These are phyloP conservation scores for Globia sparganii DNA, from an alignment of 2,888 invertebrate species.

Conservation along the genomic window DNA sequence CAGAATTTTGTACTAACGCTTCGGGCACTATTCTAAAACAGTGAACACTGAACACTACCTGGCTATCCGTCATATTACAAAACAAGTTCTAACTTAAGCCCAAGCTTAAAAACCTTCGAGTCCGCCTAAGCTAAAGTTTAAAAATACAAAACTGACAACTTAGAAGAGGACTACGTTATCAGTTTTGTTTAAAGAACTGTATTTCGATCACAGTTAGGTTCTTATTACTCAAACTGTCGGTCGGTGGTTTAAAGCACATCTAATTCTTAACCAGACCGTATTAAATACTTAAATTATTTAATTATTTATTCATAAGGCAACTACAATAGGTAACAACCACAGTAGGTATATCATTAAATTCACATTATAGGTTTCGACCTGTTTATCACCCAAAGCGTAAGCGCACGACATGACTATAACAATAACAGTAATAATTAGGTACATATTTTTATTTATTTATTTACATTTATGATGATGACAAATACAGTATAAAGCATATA, in stretches of 20 bases:
- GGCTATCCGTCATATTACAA: neutral
- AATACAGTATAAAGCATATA: neutral
- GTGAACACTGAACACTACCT: neutral
- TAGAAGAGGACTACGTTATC: neutral
- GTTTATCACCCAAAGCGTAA: neutral
- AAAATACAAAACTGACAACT: neutral
- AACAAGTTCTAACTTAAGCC: neutral
- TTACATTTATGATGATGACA: neutral
- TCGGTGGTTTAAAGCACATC: too few species aligned
- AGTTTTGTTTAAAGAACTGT: neutral
- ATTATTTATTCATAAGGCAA: neutral
- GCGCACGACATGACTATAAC: neutral
- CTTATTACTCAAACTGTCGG: neutral
- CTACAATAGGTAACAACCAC: neutral
- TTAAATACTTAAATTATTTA: neutral
- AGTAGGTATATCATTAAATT: neutral
- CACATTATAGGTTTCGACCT: neutral
- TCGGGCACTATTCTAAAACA: neutral
- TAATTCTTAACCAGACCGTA: neutral
- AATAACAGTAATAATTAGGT: neutral
- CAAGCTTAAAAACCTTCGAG: neutral
- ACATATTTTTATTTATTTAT: too few species aligned
- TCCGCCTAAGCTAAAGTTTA: too few species aligned
- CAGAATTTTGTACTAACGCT: neutral
- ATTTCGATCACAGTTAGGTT: neutral